Percentiles rank a stretch among this genome's conserved stretches.
phyloP scores from a whole-genome alignment of 2,113 vertebrate species.

The Pedetes capensis region DNA sequence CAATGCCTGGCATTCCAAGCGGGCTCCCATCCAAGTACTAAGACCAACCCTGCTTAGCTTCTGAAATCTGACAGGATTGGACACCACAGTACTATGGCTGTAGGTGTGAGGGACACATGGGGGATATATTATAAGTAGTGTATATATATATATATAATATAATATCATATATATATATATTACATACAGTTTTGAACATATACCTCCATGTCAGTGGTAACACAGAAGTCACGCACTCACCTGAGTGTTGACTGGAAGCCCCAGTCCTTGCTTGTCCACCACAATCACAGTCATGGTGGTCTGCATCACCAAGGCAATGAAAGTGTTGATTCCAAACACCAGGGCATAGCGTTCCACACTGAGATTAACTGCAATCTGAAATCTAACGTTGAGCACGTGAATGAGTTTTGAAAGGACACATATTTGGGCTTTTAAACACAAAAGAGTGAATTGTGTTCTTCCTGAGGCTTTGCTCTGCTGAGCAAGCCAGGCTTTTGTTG shows the following conservation, averaged over 20 bases:
- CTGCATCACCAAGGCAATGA: constrained; percentile 86
- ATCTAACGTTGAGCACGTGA: constrained; percentile 77
- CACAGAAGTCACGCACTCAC: constrained; percentile 60
- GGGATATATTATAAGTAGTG: too few relatives aligned
- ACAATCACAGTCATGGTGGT: constrained; percentile 85
- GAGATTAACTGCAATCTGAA: constrained; percentile 86
- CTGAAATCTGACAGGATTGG: too few relatives aligned
- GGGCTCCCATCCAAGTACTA: too few relatives aligned
- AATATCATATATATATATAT: background rate
- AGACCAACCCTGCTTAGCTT: too few relatives aligned
- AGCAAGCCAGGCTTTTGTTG: background rate
- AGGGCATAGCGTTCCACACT: constrained; percentile 88
- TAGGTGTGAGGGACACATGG: too few relatives aligned
- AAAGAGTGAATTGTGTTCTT: background rate
- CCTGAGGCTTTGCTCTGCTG: background rate
- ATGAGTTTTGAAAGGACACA: background rate
- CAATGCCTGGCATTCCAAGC: too few relatives aligned
- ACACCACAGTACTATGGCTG: too few relatives aligned
- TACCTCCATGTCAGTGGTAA: background rate
- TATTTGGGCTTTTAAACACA: background rate
- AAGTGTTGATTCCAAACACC: constrained; percentile 88
- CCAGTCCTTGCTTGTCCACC: constrained; percentile 86
- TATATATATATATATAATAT: background rate
- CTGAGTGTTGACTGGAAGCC: constrained; percentile 85
- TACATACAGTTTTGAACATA: background rate